phyloP scores from a whole-genome alignment of 2,888 invertebrate species.

The Caradrina clavipalpis region DNA sequence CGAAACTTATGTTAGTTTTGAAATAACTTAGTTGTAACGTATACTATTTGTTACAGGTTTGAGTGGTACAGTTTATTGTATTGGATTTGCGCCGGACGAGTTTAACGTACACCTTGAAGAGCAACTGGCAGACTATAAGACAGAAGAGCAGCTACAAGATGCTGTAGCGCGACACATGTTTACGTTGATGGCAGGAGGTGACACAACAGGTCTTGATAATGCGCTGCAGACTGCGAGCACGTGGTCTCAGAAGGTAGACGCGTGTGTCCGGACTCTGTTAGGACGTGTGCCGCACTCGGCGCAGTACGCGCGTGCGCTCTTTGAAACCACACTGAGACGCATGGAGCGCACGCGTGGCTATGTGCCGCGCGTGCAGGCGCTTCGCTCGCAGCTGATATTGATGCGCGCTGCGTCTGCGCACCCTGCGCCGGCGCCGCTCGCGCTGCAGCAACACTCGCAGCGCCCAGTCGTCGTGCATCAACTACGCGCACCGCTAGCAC shows the following conservation, averaged over 20 bases:
- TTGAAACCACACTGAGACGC: slow-evolving; percentile 68
- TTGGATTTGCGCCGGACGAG: slow-evolving; percentile 76
- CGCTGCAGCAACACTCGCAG: slow-evolving; percentile 66
- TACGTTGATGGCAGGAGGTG: slow-evolving; percentile 65
- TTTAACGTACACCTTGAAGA: slow-evolving; percentile 65
- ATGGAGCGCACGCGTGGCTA: slow-evolving; percentile 62
- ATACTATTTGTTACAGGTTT: slow-evolving; percentile 62
- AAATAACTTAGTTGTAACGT: background rate
- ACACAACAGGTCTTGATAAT: slow-evolving; percentile 48
- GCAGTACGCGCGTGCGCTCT: slow-evolving; percentile 73
- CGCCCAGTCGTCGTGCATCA: slow-evolving; percentile 64
- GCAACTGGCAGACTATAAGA: slow-evolving; percentile 63
- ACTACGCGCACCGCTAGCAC: slow-evolving; percentile 61
- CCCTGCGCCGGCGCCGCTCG: background rate
- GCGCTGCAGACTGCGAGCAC: slow-evolving; percentile 43
- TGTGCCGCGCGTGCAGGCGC: slow-evolving; percentile 39
- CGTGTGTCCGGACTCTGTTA: slow-evolving; percentile 68
- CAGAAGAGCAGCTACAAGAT: slow-evolving; percentile 71
- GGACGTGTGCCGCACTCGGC: slow-evolving; percentile 75
- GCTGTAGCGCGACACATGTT: slow-evolving; percentile 75
- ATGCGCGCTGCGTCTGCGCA: slow-evolving; percentile 56
- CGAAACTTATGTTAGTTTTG: too few relatives aligned
- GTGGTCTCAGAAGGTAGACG: slow-evolving; percentile 69
- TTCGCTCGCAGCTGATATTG: slow-evolving; percentile 71
- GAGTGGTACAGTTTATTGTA: slow-evolving; percentile 77